Evolutionary conservation across 1,140 invertebrate species (phyloP), one percentile per base, ranked within the genome.

Genomic region (Gonioctena quinquepunctata): DNA sequence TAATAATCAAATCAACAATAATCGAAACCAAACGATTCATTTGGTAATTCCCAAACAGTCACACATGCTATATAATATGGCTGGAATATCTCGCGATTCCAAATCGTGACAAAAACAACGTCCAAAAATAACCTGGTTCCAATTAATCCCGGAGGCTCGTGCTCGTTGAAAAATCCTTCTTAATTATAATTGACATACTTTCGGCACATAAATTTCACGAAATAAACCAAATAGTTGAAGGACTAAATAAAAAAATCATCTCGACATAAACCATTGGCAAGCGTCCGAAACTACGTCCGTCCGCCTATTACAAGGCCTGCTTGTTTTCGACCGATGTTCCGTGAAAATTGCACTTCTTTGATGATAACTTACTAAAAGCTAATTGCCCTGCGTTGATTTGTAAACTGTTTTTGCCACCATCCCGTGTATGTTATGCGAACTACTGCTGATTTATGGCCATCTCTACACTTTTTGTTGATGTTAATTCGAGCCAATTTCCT

Each of bases 281-380:
- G 69, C 72, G 62, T 71, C 63, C 67, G 71, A 48, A 71, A 59
- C 74, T 25, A 48, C 63, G 74, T 76, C 72, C 74, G 71, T 60
- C 67, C 68, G 56, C 42, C 66, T 61, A 21, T 28, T 56, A 71
- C 66, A 73, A 56, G 64, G 60, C 62, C 57, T 69, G 22, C 68
- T 77, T 79, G 76, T 79, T 77, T 57, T 48, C 54, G 59, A 62
- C 71, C 73, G 78, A 80, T 78, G 77, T 66, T 73, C 72, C 75
- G 74, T 78, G 70, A 73, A 77, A 78, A 80, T 78, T 78, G 76
- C 76, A 75, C 75, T 77, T 77, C 78, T 80, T 78, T 80, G 77
- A 80, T 77, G 78, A 80, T 80, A 78, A 75, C 72, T 67, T 52
- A 68, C 71, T 72, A 75, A 73, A 75, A 73, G 71, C 75, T 78